Evolutionary conservation across 1,140 invertebrate species (phyloP).

Genomic region (Lepidotrigona ventralis): DNA sequence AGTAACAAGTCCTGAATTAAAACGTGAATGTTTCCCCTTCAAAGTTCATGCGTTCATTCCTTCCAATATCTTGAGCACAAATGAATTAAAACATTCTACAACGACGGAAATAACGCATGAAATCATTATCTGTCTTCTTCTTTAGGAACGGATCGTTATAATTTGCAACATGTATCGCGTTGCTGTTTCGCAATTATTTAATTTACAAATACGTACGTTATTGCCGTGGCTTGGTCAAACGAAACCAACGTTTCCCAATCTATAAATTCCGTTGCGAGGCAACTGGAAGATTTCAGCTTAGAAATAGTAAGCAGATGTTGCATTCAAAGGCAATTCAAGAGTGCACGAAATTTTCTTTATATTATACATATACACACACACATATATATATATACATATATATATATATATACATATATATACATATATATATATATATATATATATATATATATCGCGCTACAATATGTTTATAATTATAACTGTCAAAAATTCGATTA

Average conservation of each 20-base stretch:
- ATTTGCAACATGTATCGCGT: not conserved
- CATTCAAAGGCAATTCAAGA: not conserved
- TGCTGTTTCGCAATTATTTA: no score
- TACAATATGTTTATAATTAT: not conserved
- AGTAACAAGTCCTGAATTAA: constrained; percentile 4
- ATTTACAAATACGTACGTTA: constrained; percentile 10
- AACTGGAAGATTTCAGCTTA: not conserved
- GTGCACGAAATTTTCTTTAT: not conserved
- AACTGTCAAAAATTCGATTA: not conserved
- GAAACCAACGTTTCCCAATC: constrained; percentile 39
- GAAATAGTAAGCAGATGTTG: not conserved
- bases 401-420: not conserved
- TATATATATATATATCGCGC: not conserved
- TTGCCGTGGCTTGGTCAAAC: constrained; percentile 19
- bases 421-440: no score
- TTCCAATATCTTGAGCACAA: not conserved
- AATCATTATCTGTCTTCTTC: not conserved
- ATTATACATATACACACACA: not conserved
- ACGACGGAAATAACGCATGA: not conserved
- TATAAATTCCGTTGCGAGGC: not conserved
- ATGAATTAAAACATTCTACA: constrained; percentile 9
- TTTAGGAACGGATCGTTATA: constrained; percentile 10
- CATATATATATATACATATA: no score
- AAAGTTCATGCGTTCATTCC: not conserved
- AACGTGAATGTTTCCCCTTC: not conserved